Evolutionary conservation across 2,113 vertebrate genomes (phyloP).

Genomic region (Hypanus sabinus): DNA sequence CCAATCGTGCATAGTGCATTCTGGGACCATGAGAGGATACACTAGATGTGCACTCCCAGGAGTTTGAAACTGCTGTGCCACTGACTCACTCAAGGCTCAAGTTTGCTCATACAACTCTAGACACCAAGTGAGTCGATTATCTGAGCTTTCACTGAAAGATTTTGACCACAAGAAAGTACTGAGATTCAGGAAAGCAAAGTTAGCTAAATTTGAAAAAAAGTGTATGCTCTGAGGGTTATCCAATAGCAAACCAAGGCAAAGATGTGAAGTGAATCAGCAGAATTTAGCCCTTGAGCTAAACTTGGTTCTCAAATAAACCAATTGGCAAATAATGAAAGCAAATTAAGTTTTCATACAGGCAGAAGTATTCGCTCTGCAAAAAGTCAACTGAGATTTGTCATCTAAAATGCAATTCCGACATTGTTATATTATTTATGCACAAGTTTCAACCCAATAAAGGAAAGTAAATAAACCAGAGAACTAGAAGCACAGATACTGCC

Average conservation of each 20-base stretch:
- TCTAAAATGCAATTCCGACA: neutral
- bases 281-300: neutral
- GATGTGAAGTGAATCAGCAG: neutral
- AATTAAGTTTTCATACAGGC: neutral
- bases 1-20: too few relatives aligned
- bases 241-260: neutral
- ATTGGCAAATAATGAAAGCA: neutral
- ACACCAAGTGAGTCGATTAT: neutral
- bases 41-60: too few relatives aligned
- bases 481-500: neutral
- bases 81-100: too few relatives aligned
- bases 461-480: neutral
- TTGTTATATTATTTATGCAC: neutral
- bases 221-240: neutral
- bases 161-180: neutral
- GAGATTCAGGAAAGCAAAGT: neutral
- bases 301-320: neutral
- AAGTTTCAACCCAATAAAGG: neutral
- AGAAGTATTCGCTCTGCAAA: neutral
- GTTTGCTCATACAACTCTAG: too few relatives aligned
- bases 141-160: neutral
- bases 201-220: neutral
- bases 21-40: too few relatives aligned
- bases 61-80: too few relatives aligned
- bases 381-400: neutral